These are phyloP conservation scores for Copidosoma aretas DNA, from an alignment of 2,888 invertebrate genomes.

Conservation along the genomic window DNA sequence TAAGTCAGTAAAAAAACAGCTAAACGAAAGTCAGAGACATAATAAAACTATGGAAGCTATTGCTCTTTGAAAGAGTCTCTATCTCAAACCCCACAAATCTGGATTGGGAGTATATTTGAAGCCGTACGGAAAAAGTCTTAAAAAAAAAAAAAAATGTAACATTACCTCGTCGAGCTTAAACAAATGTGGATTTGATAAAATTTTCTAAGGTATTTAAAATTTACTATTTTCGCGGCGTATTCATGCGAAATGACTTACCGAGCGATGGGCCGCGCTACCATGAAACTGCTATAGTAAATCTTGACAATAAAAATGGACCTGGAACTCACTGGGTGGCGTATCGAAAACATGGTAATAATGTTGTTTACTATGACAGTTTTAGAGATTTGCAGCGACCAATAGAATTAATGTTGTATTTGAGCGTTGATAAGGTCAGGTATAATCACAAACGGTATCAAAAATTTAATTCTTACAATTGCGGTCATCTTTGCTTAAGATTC, in stretches of 20 bases:
- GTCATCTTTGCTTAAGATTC: neutral
- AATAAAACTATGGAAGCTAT: conserved; percentile 1
- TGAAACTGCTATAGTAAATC: conserved; percentile 1
- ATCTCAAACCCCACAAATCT: too few species aligned
- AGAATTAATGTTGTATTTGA: neutral
- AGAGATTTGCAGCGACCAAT: neutral
- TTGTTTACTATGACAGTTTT: conserved; percentile 5
- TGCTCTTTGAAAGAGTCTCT: neutral
- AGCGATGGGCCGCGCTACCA: neutral
- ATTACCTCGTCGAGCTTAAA: neutral
- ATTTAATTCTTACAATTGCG: neutral
- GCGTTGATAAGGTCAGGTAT: neutral
- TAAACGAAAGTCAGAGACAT: neutral
- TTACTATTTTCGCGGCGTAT: neutral
- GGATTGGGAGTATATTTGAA: too few species aligned
- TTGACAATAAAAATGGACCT: neutral
- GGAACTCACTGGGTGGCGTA: neutral
- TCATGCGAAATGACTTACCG: neutral
- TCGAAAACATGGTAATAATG: neutral
- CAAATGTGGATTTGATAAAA: neutral
- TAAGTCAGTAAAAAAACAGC: neutral
- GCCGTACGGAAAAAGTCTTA: too few species aligned
- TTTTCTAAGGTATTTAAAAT: neutral
- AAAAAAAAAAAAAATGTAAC: neutral
- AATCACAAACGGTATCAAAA: neutral